These are phyloP conservation scores for Euzophera pinguis DNA, from an alignment of 2,888 invertebrate species.

Conservation along the genomic window DNA sequence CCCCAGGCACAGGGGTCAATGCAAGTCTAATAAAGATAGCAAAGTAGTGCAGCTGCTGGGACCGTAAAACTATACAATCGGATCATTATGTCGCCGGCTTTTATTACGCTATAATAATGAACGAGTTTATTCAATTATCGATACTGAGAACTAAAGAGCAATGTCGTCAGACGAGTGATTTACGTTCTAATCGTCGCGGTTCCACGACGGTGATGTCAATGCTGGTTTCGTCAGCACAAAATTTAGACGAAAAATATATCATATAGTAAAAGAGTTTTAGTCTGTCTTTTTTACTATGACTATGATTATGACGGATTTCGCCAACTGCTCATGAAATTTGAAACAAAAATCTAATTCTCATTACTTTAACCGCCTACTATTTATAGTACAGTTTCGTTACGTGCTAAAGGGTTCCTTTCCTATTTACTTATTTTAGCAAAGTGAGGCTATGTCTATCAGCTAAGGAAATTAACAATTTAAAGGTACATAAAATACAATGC, in stretches of 20 bases:
- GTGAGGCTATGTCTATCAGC: no score
- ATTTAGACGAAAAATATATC: background rate
- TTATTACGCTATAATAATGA: conserved; percentile 68
- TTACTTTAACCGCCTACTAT: no score
- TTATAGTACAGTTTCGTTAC: no score
- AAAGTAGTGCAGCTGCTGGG: conserved; percentile 64
- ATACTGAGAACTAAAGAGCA: conserved; percentile 64
- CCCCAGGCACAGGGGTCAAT: conserved; percentile 45
- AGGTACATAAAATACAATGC: no score
- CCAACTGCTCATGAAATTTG: no score
- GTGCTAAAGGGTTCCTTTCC: no score
- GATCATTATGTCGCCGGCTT: conserved; percentile 55
- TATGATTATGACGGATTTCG: no score
- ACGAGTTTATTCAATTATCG: conserved; percentile 75
- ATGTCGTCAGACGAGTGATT: conserved; percentile 65
- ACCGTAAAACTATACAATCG: conserved; percentile 69
- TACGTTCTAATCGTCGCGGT: conserved; percentile 35
- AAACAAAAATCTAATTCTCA: no score
- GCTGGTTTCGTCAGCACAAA: conserved; percentile 13
- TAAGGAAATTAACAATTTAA: no score
- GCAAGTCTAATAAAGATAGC: conserved; percentile 61
- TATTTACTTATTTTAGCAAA: no score
- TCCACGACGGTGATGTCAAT: conserved; percentile 24
- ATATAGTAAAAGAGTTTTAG: no score
- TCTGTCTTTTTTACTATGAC: no score